These are phyloP conservation scores for Mnemiopsis leidyi DNA, from an alignment of 37 sponge, comb jelly and placozoan species.

Conservation along the genomic window DNA sequence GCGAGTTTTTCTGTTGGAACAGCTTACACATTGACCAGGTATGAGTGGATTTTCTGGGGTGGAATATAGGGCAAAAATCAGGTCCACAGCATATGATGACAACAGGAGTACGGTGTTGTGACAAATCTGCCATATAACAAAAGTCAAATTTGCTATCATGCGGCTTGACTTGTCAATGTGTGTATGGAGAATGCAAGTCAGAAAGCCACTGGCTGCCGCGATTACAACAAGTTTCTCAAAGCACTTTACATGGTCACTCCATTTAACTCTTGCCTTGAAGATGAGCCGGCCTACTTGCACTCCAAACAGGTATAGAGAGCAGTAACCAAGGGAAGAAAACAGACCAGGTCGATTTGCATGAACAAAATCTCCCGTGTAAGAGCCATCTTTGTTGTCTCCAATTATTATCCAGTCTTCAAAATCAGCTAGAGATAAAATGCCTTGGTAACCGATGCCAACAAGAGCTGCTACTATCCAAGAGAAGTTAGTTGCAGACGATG, in stretches of 20 bases:
- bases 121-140: conserved; percentile 1
- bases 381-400: conserved; percentile 74
- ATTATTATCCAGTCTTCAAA: conserved; percentile 71
- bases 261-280: conserved; percentile 66
- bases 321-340: conserved; percentile 82
- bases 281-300: conserved; percentile 79
- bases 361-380: conserved; percentile 69
- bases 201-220: neutral
- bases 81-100: neutral
- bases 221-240: neutral
- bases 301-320: conserved; percentile 76
- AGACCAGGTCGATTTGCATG: conserved; percentile 94
- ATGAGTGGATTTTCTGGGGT: neutral
- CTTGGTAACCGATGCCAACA: conserved; percentile 72
- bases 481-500: neutral
- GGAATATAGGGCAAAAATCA: neutral
- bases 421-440: conserved; percentile 66
- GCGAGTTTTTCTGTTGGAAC: conserved; percentile 16
- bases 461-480: neutral
- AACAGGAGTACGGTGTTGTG: conserved; percentile 17
- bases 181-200: neutral
- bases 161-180: conserved; percentile 8
- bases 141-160: conserved; percentile 35
- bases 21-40: neutral
- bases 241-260: neutral